phyloP scores from a whole-genome alignment of 53 echinoderm and acorn worm species.

The Temnopleurus reevesii region DNA sequence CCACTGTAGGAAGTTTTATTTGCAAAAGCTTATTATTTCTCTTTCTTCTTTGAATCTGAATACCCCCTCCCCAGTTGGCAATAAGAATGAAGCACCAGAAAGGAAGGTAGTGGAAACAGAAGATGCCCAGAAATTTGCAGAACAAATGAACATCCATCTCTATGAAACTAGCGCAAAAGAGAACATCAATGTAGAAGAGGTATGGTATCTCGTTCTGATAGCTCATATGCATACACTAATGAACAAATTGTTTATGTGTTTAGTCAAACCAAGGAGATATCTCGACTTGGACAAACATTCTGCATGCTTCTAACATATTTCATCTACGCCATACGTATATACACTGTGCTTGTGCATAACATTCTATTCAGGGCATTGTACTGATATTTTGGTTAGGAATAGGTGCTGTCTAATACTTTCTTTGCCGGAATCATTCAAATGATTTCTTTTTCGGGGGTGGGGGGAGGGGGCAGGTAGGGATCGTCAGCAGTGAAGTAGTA shows the following conservation, averaged over 20 bases:
- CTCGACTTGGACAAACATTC: neutral
- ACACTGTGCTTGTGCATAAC: neutral
- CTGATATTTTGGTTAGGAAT: no score
- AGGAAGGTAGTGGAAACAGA: conserved; percentile 93
- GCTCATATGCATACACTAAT: conserved; percentile 1
- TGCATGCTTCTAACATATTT: conserved; percentile 7
- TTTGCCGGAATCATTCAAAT: no score
- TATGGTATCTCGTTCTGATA: conserved; percentile 34
- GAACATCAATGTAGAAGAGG: conserved; percentile 99
- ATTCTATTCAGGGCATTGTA: no score
- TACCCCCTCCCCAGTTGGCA: conserved; percentile 79
- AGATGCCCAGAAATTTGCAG: conserved; percentile 89
- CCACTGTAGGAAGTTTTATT: no score
- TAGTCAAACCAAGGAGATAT: no score
- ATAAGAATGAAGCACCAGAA: conserved; percentile 99
- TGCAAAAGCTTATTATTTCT: neutral
- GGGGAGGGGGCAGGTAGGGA: no score
- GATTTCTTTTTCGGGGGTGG: no score
- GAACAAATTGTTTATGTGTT: neutral
- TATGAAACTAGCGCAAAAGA: conserved; percentile 99
- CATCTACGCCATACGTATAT: neutral
- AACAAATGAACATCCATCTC: conserved; percentile 91
- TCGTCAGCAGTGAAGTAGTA: no score
- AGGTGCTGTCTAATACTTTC: no score
- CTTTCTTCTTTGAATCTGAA: neutral